Base-by-base conservation (phyloP, 2,888 invertebrate genomes). In the Eristalinus sepulchralis region DNA sequence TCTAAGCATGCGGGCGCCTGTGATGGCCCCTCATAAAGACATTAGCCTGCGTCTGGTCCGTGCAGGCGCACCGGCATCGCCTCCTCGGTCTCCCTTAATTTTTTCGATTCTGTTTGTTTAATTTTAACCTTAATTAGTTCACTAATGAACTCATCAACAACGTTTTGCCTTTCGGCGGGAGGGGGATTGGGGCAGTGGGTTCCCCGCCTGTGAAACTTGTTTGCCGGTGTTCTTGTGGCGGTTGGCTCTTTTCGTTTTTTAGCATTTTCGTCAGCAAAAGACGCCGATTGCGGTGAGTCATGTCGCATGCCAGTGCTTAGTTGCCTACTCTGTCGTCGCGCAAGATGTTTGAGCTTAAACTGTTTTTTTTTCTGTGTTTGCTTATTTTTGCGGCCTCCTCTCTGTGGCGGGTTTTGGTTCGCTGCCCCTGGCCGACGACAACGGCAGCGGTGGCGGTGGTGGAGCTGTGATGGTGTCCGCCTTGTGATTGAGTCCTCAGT, bases 111-210 rank as follows among this genome's bases (percentile, higher is more conserved):
- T 83, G 86, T 91, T 91, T 91, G 91, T 90, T 91, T 91, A 90
- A 91, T 91, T 91, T 89, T 90, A 90, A 90, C 90, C 90, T 90
- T 91, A 91, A 91, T 91, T 91, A 90, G 90, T 90, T 90, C 89
- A 89, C 89, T 91, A 91, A 91, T 91, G 91, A 91, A 91, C 91
- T 90, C 91, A 91, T 91, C 91, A 91, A 88, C 88, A 88, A 86
- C 86, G 75, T 83, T 79, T 86, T 79, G 83, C 77, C 75, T 73
- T 85, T 36, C 62, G 67, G 53, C 8, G 68, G 34, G 13, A 2
- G 9, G 34, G 24, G n/a, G 27, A 34, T 31, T 55, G 64, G 10
- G 33, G 20, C 22, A n/a, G 10, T 53, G 64, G 22, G 36, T 36
- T n/a, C n/a, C n/a, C 39, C 0, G 36, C 33, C 59, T 55, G 77